A percentile compares a stretch with the other conserved stretches of the same genome.
Evolutionary conservation across 2,888 invertebrate genomes (phyloP).

Genomic region (Noctua comes): DNA sequence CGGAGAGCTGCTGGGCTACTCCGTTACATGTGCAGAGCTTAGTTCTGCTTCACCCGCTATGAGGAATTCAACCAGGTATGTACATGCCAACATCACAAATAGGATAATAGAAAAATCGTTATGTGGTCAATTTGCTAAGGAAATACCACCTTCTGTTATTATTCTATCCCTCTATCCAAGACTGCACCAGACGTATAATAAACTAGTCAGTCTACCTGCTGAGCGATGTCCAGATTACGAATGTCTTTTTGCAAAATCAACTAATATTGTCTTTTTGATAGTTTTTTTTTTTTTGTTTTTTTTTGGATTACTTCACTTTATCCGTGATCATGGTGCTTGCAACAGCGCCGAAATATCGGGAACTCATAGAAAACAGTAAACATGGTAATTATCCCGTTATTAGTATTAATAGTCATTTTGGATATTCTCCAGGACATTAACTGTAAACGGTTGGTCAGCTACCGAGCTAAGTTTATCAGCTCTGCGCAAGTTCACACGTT

Average conservation of each 20-base stretch:
- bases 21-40: conserved; percentile 92
- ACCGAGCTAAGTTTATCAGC: conserved; percentile 92
- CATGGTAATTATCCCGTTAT: too few species aligned
- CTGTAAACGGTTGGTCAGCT: conserved; percentile 93
- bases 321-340: too few species aligned
- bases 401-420: too few species aligned
- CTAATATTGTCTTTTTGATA: background rate
- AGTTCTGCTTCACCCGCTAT: conserved; percentile 83
- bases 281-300: too few species aligned
- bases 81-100: background rate
- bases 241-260: background rate
- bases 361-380: too few species aligned
- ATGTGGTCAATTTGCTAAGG: background rate
- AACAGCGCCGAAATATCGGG: too few species aligned
- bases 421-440: conserved; percentile 84
- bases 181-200: background rate
- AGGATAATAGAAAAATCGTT: background rate
- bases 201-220: background rate
- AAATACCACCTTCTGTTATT: too few species aligned
- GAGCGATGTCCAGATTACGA: background rate
- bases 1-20: conserved; percentile 94
- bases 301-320: too few species aligned
- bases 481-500: conserved; percentile 94
- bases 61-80: conserved; percentile 80
- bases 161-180: background rate